phyloP scores from a whole-genome alignment of 2,888 invertebrate genomes.

The Melieria omissa region DNA sequence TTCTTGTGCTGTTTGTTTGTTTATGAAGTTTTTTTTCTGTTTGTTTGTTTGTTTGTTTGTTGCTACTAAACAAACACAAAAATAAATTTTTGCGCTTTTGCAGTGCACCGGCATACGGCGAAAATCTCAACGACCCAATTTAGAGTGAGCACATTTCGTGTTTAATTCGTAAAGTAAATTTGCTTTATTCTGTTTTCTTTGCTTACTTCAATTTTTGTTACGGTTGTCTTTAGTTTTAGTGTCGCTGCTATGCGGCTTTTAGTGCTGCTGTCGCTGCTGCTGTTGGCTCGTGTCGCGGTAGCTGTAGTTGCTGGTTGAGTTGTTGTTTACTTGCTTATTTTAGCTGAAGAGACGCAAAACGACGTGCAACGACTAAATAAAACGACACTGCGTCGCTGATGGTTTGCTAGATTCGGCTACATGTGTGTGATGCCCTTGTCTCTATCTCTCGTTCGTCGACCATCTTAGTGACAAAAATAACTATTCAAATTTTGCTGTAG shows the following conservation, averaged over 20 bases:
- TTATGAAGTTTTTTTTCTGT: slow-evolving; percentile 9
- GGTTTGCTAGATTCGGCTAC: too few species aligned
- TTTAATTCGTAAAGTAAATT: slow-evolving; percentile 31
- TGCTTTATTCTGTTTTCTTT: slow-evolving; percentile 20
- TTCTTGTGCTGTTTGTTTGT: slow-evolving; percentile 18
- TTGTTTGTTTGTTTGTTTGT: slow-evolving; percentile 2
- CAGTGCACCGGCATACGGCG: not conserved
- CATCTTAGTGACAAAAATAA: too few species aligned
- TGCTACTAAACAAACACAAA: not conserved
- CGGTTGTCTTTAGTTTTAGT: slow-evolving; percentile 1
- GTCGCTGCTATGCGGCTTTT: not conserved
- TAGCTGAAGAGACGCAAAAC: too few species aligned
- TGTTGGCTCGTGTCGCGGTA: too few species aligned
- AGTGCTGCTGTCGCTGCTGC: too few species aligned
- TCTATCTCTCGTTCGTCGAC: too few species aligned
- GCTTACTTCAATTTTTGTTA: slow-evolving; percentile 9
- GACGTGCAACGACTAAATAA: too few species aligned
- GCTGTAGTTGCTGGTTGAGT: too few species aligned
- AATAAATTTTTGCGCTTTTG: not conserved
- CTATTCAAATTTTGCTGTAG: too few species aligned
- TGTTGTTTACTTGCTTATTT: too few species aligned
- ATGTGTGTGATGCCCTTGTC: too few species aligned
- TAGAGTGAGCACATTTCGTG: slow-evolving; percentile 14
- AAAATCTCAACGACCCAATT: slow-evolving; percentile 31
- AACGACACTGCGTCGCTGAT: too few species aligned